phyloP scores from a whole-genome alignment of 2,113 vertebrate genomes.

The Phrynosoma platyrhinos region DNA sequence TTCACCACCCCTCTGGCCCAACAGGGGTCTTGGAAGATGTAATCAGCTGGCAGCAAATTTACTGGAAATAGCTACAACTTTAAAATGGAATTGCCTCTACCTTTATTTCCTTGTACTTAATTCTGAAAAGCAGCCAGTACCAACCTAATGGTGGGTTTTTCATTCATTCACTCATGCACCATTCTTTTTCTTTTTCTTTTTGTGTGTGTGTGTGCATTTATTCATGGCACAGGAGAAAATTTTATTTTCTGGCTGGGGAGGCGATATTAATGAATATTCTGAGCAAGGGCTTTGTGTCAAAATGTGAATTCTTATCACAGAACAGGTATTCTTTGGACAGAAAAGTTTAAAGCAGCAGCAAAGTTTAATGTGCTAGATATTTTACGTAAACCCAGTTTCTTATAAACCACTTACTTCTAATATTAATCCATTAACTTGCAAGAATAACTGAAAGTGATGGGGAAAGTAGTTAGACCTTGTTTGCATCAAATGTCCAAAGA shows the following conservation, averaged over 20 bases:
- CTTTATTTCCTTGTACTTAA: neutral
- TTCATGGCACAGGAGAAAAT: neutral
- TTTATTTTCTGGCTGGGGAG: neutral
- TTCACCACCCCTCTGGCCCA: too few species aligned
- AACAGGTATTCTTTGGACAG: neutral
- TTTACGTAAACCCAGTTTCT: neutral
- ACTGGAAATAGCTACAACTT: too few species aligned
- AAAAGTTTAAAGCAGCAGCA: neutral
- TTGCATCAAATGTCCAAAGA: neutral
- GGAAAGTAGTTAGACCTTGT: neutral
- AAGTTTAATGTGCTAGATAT: neutral
- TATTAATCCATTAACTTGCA: neutral
- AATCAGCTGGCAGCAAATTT: too few species aligned
- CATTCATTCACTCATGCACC: neutral
- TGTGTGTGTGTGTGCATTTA: too few species aligned
- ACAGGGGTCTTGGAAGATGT: too few species aligned
- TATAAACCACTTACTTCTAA: neutral
- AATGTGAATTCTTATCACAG: neutral
- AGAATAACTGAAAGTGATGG: neutral
- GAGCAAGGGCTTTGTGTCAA: neutral
- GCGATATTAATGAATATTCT: neutral
- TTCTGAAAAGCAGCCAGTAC: neutral
- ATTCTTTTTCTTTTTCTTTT: too few species aligned
- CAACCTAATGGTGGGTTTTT: neutral
- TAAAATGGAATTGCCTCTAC: neutral